These are phyloP conservation scores for Philonicus albiceps DNA, from an alignment of 2,888 invertebrate genomes.

Conservation along the genomic window DNA sequence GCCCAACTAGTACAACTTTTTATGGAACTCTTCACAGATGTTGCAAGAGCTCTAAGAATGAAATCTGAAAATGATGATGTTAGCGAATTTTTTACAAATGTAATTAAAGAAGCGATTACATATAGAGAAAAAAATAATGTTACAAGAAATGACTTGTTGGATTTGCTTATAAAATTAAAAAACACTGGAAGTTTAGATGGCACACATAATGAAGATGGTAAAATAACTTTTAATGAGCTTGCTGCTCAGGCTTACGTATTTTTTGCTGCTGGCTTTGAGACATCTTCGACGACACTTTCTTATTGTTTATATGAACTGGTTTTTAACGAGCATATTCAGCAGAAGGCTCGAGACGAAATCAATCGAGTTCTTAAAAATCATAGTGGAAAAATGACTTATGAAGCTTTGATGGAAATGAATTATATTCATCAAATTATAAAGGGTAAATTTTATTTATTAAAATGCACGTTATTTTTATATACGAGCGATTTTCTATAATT, in stretches of 20 bases:
- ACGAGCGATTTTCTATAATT: no score
- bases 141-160: constrained; percentile 65
- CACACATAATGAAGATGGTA: constrained; percentile 42
- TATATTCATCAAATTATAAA: constrained; percentile 62
- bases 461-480: background rate
- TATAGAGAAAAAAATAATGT: constrained; percentile 58
- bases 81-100: constrained; percentile 54
- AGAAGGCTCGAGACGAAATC: constrained; percentile 60
- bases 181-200: constrained; percentile 49
- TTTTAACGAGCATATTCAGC: constrained; percentile 61
- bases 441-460: constrained; percentile 53
- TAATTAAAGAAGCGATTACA: constrained; percentile 59
- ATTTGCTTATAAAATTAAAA: constrained; percentile 63
- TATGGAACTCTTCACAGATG: constrained; percentile 42
- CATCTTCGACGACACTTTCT: constrained; percentile 61
- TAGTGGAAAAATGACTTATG: constrained; percentile 59
- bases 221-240: constrained; percentile 58
- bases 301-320: constrained; percentile 64
- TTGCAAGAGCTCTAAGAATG: constrained; percentile 24
- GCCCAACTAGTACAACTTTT: constrained; percentile 46
- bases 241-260: constrained; percentile 65
- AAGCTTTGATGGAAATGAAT: constrained; percentile 60
- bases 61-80: constrained; percentile 51
- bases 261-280: constrained; percentile 65
- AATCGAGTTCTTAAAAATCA: constrained; percentile 55